Conservation (phyloP, 2,797 vertebrate species). For the Thunnus albacares region DNA sequence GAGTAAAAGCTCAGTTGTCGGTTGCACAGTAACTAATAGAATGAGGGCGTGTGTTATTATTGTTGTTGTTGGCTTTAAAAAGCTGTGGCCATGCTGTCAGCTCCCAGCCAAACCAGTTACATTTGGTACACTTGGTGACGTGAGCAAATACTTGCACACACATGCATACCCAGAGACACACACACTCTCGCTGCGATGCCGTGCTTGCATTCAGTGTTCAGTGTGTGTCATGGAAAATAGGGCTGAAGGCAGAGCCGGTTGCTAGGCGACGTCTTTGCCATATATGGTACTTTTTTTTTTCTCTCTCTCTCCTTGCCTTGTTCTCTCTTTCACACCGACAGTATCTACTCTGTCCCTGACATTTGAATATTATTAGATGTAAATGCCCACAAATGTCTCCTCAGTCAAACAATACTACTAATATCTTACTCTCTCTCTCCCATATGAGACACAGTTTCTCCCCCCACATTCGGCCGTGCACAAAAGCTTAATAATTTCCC, state of each 20-base stretch:
- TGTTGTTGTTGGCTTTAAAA: slow-evolving; percentile 23
- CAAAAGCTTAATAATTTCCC: slow-evolving; percentile 51
- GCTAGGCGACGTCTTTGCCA: slow-evolving; percentile 82
- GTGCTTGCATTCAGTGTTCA: slow-evolving; percentile 70
- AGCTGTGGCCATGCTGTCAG: background rate
- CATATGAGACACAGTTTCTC: slow-evolving; percentile 16
- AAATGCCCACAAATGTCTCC: slow-evolving; percentile 39
- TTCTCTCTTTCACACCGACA: slow-evolving; percentile 46
- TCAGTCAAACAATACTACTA: background rate
- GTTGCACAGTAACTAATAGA: slow-evolving; percentile 4
- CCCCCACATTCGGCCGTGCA: background rate
- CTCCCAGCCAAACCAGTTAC: slow-evolving; percentile 65
- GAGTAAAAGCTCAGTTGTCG: slow-evolving; percentile 6
- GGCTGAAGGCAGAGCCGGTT: slow-evolving; percentile 84
- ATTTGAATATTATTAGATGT: slow-evolving; percentile 56
- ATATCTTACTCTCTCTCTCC: background rate
- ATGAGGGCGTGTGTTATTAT: slow-evolving; percentile 30
- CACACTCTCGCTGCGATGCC: slow-evolving; percentile 50
- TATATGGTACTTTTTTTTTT: slow-evolving; percentile 78
- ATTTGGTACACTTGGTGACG: slow-evolving; percentile 45
- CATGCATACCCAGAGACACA: slow-evolving; percentile 53
- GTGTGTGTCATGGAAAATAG: slow-evolving; percentile 90
- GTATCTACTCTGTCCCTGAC: slow-evolving; percentile 56
- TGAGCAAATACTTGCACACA: slow-evolving; percentile 69
- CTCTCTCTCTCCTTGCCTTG: slow-evolving; percentile 25